A percentile compares a stretch with the other conserved stretches of the same genome.
These are phyloP conservation scores for Crioceris asparagi DNA, from an alignment of 2,888 invertebrate genomes.

Conservation along the genomic window DNA sequence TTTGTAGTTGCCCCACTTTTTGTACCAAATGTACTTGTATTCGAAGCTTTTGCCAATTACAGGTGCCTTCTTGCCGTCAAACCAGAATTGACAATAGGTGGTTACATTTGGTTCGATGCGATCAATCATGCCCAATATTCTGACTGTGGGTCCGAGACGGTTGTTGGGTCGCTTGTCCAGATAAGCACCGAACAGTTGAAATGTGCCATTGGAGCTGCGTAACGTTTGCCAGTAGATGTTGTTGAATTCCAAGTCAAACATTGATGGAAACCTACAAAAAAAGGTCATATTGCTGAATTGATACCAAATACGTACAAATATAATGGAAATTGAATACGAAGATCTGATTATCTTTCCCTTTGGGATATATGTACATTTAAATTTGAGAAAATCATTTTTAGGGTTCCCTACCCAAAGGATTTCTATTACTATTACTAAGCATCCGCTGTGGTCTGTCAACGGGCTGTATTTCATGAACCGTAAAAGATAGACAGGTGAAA, in stretches of 20 bases:
- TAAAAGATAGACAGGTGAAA: too few species aligned
- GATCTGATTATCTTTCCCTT: too few species aligned
- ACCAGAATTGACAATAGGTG: slow-evolving; percentile 85
- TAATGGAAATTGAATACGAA: too few species aligned
- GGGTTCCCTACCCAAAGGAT: too few species aligned
- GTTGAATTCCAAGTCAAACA: slow-evolving; percentile 86
- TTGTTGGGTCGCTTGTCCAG: slow-evolving; percentile 72
- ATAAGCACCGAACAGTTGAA: slow-evolving; percentile 84
- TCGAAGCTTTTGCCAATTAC: slow-evolving; percentile 72
- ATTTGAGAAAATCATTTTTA: too few species aligned
- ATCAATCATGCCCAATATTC: slow-evolving; percentile 78
- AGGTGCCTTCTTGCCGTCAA: slow-evolving; percentile 71
- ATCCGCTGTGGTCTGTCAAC: too few species aligned
- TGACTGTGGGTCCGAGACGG: slow-evolving; percentile 69
- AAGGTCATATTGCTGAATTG: too few species aligned
- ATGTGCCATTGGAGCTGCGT: slow-evolving; percentile 73
- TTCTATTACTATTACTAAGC: too few species aligned
- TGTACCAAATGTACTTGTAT: slow-evolving; percentile 90
- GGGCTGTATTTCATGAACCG: too few species aligned
- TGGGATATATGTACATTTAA: too few species aligned
- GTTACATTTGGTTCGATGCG: slow-evolving; percentile 72
- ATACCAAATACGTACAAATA: too few species aligned
- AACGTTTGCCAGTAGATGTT: slow-evolving; percentile 90
- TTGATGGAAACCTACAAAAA: slow-evolving; percentile 58
- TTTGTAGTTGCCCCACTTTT: slow-evolving; percentile 89